Percentiles rank a stretch among this genome's conserved stretches.
Conservation (phyloP, 1,140 invertebrate genomes). For the Phortica variegata region DNA sequence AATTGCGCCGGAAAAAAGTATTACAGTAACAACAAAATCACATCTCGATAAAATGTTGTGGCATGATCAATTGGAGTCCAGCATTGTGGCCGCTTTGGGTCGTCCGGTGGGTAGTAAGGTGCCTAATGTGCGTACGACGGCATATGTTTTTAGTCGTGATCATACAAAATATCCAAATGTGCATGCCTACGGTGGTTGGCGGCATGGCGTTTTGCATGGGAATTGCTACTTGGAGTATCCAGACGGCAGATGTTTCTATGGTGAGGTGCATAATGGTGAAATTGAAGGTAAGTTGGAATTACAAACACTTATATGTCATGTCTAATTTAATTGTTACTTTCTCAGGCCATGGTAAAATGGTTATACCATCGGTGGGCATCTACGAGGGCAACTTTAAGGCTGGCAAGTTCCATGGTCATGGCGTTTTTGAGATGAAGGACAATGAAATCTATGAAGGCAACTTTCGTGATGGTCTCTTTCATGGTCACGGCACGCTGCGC, state of each 20-base stretch:
- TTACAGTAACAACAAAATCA: constrained; percentile 67
- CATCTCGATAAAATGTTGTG: constrained; percentile 76
- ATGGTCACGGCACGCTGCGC: constrained; percentile 81
- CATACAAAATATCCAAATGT: constrained; percentile 73
- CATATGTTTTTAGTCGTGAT: constrained; percentile 71
- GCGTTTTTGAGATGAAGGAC: constrained; percentile 63
- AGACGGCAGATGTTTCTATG: constrained; percentile 76
- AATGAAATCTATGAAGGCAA: constrained; percentile 81
- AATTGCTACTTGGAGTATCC: constrained; percentile 77
- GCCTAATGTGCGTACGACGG: constrained; percentile 70
- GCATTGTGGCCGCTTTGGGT: constrained; percentile 64
- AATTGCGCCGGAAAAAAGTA: constrained; percentile 75
- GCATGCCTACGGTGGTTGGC: constrained; percentile 74
- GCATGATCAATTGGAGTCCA: constrained; percentile 69
- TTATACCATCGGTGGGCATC: constrained; percentile 59
- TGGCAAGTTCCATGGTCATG: constrained; percentile 79
- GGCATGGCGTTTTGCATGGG: constrained; percentile 79
- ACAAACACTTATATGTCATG: not conserved
- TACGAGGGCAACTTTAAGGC: constrained; percentile 86
- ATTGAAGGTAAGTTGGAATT: constrained; percentile 65
- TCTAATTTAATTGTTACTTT: not conserved
- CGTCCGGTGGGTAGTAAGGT: constrained; percentile 62
- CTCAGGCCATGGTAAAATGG: constrained; percentile 51
- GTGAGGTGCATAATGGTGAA: constrained; percentile 74
- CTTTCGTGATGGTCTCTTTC: constrained; percentile 78